Evolutionary conservation across 2,113 vertebrate genomes (phyloP), one percentile per base, ranked within the genome.

Genomic region (Vidua chalybeata): DNA sequence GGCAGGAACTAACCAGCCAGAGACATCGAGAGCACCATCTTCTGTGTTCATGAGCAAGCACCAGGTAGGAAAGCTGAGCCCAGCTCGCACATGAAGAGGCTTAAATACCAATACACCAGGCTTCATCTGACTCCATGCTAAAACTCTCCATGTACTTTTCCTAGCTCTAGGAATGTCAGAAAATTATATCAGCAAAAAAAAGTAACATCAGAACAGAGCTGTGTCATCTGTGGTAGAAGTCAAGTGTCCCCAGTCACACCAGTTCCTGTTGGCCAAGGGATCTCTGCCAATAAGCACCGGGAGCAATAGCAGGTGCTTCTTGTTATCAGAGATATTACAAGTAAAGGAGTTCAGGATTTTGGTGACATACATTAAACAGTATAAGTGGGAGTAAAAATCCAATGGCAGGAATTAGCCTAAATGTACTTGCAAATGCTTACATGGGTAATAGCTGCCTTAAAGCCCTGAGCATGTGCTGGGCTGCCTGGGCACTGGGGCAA

Each of bases 1-100:
- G 37, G 11, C 23, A 21, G 51, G 55, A 71, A 75, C 24, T 55
- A 55, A 31, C 2, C 49, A 51, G 72, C n/a, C 46, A 66, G 16
- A 84, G 45, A 26, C 48, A 35, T 7, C 1, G 2, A 19, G 1
- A 54, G 30, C 66, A 49, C 2, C 2, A 0, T 10, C 20, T 49
- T 23, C 72, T 3, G 2, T 2, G 9, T 2, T 31, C 43, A 11
- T 1, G 0, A 33, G 37, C 8, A 9, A 67, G 54, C 41, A 51
- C 9, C 24, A 39, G 24, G 37, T 0, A 21, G 66, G 69, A 13
- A 69, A 61, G 28, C 22, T 10, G 22, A 77, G 51, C 39, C 33
- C 61, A 6, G 6, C 14, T 22, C 10, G 4, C 3, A 1, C 17
- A 26, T 11, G 5, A 3, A 19, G 56, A 39, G 21, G 18, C 18